These are phyloP conservation scores for Periplaneta americana DNA, from an alignment of 1,140 invertebrate genomes.

Conservation along the genomic window DNA sequence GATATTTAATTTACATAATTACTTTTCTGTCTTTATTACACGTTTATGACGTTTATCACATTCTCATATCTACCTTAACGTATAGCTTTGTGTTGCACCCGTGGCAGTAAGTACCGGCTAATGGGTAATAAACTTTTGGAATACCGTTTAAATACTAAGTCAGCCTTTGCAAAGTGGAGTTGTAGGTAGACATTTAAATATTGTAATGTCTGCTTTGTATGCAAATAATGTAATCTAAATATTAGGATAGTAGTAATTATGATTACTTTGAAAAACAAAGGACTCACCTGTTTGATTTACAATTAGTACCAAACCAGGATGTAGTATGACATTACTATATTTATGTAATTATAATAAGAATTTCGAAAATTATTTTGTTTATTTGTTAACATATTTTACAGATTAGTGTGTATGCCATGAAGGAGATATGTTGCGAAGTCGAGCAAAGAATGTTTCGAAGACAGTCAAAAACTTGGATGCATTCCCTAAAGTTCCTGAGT, in stretches of 20 bases:
- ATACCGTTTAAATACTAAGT: not conserved
- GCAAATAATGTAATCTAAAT: not conserved
- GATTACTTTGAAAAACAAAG: not conserved
- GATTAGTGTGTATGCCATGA: not conserved
- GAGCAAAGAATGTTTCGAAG: conserved; percentile 32
- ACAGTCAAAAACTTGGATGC: conserved; percentile 82
- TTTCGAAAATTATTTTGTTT: not conserved
- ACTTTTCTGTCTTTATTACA: not conserved
- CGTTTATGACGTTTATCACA: not conserved
- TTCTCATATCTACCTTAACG: no score
- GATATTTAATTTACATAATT: not conserved
- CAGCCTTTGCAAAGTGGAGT: not conserved
- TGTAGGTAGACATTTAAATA: not conserved
- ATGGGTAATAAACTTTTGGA: not conserved
- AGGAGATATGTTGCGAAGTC: conserved; percentile 13
- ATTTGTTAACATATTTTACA: not conserved
- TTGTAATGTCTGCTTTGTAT: not conserved
- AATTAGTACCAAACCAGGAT: not conserved
- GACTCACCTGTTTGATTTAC: not conserved
- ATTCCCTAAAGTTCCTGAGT: conserved; percentile 83
- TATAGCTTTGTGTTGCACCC: not conserved
- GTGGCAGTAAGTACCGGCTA: not conserved
- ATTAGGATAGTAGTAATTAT: not conserved
- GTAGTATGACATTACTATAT: not conserved
- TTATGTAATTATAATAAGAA: not conserved